phyloP scores from a whole-genome alignment of 2,113 vertebrate genomes.

The Xenus cinereus region DNA sequence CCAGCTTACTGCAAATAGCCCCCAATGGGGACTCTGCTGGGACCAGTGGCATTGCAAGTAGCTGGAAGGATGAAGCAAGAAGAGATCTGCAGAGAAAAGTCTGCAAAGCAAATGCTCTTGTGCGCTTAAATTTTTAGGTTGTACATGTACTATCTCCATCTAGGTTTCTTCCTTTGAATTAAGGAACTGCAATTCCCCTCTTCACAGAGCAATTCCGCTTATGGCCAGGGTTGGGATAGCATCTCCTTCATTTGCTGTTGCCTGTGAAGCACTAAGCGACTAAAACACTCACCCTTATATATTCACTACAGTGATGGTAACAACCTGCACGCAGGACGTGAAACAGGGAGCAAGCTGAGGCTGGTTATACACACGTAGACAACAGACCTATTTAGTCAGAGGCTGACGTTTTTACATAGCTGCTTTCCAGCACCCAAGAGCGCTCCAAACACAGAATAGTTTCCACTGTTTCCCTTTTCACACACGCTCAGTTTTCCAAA shows the following conservation, averaged over 20 bases:
- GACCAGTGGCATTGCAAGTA: neutral
- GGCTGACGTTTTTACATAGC: neutral
- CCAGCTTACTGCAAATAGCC: neutral
- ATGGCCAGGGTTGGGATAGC: neutral
- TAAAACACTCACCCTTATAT: accelerated
- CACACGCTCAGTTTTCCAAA: neutral
- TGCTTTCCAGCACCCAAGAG: neutral
- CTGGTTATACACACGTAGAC: neutral
- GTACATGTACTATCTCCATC: accelerated
- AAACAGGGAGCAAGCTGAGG: neutral
- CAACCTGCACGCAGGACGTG: accelerated
- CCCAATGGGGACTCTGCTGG: neutral
- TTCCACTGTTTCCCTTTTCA: conserved; percentile 40
- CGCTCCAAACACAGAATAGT: neutral
- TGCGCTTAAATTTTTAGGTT: neutral
- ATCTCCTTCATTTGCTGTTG: accelerated
- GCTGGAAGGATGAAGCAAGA: neutral
- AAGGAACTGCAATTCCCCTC: neutral
- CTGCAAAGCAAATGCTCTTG: neutral
- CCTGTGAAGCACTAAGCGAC: accelerated
- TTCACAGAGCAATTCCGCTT: neutral
- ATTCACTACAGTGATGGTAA: accelerated
- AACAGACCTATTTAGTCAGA: neutral
- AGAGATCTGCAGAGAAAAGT: neutral
- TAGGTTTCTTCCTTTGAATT: neutral